Evolutionary conservation across 2,113 vertebrate species (phyloP).

Genomic region (Podarcis raffonei): DNA sequence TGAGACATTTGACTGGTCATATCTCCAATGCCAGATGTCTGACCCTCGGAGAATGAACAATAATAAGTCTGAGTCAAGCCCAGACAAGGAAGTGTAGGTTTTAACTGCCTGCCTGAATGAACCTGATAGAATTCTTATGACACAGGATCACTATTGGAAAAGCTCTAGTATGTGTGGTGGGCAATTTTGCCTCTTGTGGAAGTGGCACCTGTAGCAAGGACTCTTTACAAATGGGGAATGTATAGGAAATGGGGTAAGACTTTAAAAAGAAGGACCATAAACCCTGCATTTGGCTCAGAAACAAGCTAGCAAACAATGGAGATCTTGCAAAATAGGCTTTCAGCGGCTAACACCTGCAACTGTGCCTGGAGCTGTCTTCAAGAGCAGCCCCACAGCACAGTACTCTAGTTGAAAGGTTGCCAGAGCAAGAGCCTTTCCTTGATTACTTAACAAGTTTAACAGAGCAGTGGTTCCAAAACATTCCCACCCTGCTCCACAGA

Average conservation of each 20-base stretch:
- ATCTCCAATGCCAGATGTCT: too few species aligned
- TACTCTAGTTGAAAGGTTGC: background rate
- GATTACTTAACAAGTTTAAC: background rate
- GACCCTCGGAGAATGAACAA: background rate
- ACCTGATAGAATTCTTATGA: background rate
- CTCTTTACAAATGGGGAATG: too few species aligned
- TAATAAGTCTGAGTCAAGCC: background rate
- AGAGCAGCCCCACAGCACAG: background rate
- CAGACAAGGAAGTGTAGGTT: background rate
- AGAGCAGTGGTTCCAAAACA: background rate
- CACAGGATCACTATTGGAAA: too few species aligned
- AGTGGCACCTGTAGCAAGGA: too few species aligned
- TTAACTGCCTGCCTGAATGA: background rate
- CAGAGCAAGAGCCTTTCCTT: background rate
- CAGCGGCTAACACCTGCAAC: background rate
- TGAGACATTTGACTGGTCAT: background rate
- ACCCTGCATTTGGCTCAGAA: background rate
- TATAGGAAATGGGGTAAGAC: too few species aligned
- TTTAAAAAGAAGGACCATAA: too few species aligned
- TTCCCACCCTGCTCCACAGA: too few species aligned
- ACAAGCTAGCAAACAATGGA: background rate
- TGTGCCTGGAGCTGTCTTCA: background rate
- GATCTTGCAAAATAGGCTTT: background rate
- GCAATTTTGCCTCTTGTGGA: too few species aligned
- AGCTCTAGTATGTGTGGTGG: too few species aligned